Evolutionary conservation across 1,140 invertebrate genomes (phyloP), one percentile per base, ranked within the genome.

Genomic region (Drosophila obscura): DNA sequence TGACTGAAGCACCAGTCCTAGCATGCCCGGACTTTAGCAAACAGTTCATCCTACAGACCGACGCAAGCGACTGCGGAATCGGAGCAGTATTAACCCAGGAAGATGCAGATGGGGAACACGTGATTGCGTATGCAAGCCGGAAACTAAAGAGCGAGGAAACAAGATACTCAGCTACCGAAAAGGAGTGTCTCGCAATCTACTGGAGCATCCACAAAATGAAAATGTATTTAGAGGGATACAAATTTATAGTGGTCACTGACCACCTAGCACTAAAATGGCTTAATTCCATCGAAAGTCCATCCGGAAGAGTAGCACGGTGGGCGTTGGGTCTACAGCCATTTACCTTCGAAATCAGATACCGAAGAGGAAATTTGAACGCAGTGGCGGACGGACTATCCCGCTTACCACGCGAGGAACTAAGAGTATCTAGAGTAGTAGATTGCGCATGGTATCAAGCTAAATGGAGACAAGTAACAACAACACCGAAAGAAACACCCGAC

Each of bases 201-300:
- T 55, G 35, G 35, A 22, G 52, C 19, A 55, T 55, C 3, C 22
- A 24, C 4, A 43, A 43, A 43, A 43, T 43, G 41, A 43, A n/a
- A 43, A 13, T 11, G 11, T 43, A 43, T 5, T 5, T 43, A 8
- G 41, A n/a, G 41, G 41, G 41, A 3, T 43, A 43, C 9, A 43
- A n/a, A 11, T 43, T 43, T 8, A n/a, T 11, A n/a, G 41, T 43
- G 11, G 41, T 43, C 9, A 43, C 41, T 0, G 41, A 43, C 5
- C 41, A 43, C 11, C n/a, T 43, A 13, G 41, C 41, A 9, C 45
- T 48, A 2, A 48, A 48, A 48, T 48, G 45, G n/a, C 19, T 48
- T n/a, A 48, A 48, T 19, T 48, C 19, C 4, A 48, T 48, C 6
- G 45, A 48, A 48, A 48, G 45, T 48, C 19, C 45, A 22, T 48